A percentile compares a stretch with the other conserved stretches of the same genome.
These are phyloP conservation scores for Pimpla rufipes DNA, from an alignment of 2,888 invertebrate species.

Conservation along the genomic window DNA sequence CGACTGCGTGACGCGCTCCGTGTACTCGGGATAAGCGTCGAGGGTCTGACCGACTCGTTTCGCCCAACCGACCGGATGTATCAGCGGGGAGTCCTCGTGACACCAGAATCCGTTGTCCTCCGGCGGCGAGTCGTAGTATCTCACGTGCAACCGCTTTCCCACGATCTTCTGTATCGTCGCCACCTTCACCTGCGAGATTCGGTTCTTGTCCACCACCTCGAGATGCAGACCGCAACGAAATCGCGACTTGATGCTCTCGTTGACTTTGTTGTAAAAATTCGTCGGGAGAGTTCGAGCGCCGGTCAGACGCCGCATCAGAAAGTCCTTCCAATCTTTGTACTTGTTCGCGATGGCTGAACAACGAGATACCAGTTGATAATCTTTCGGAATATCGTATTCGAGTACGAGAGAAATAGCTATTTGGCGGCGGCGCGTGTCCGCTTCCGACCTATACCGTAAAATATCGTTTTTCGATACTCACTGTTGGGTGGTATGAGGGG, in stretches of 20 bases:
- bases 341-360: conserved; percentile 96
- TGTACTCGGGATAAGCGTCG: conserved; percentile 93
- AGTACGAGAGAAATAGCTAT: too few species aligned
- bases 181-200: conserved; percentile 96
- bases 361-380: too few species aligned
- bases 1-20: conserved; percentile 91
- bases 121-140: conserved; percentile 93
- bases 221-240: conserved; percentile 94
- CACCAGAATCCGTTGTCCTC: conserved; percentile 98
- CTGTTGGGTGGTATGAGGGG: conserved; percentile 97
- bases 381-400: too few species aligned
- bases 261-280: conserved; percentile 95
- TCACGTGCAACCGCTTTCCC: conserved; percentile 96
- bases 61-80: conserved; percentile 99
- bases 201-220: conserved; percentile 98
- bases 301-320: conserved; percentile 95
- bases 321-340: conserved; percentile 98
- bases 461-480: conserved; percentile 81
- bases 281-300: conserved; percentile 98
- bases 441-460: neutral
- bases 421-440: neutral
- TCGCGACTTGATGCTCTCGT: conserved; percentile 93
- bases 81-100: conserved; percentile 96
- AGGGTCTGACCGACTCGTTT: conserved; percentile 95
- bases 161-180: conserved; percentile 96